Evolutionary conservation across 2,888 invertebrate genomes (phyloP).

Genomic region (Hylaea fasciaria): DNA sequence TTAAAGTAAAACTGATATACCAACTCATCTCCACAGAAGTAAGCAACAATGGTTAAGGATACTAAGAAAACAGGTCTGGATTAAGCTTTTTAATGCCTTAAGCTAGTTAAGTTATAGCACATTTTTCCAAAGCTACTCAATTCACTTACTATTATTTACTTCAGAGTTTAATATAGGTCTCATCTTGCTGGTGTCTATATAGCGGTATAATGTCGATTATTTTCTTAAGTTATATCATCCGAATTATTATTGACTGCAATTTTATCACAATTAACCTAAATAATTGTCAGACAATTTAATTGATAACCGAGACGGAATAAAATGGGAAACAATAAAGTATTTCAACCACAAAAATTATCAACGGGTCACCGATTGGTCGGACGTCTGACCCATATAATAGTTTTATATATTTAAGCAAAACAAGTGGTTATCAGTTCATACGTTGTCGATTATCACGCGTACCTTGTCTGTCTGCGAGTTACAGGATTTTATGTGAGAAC

Average conservation of each 20-base stretch:
- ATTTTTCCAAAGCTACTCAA: too few species aligned
- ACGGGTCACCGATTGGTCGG: conserved; percentile 61
- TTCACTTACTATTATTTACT: too few species aligned
- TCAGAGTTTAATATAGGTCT: too few species aligned
- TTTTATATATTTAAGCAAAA: conserved; percentile 40
- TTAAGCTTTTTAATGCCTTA: too few species aligned
- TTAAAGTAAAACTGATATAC: too few species aligned
- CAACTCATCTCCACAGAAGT: too few species aligned
- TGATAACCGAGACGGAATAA: conserved; percentile 66
- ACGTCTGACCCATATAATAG: conserved; percentile 63
- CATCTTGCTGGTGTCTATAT: conserved; percentile 6
- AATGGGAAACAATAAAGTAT: conserved; percentile 74
- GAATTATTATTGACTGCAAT: conserved; percentile 52
- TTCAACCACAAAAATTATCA: conserved; percentile 67
- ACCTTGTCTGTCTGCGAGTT: conserved; percentile 13
- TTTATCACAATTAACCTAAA: conserved; percentile 70
- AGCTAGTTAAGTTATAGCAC: too few species aligned
- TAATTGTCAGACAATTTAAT: conserved; percentile 62
- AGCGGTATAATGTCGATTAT: conserved; percentile 37
- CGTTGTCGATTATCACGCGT: conserved; percentile 32
- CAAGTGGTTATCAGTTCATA: conserved; percentile 33
- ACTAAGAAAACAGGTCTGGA: too few species aligned
- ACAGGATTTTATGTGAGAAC: neutral
- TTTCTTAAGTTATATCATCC: conserved; percentile 42
- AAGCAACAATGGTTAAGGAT: too few species aligned